Percentiles rank a stretch among this genome's conserved stretches.
Evolutionary conservation across 1,140 invertebrate species (phyloP).

Genomic region (Bombus affinis): DNA sequence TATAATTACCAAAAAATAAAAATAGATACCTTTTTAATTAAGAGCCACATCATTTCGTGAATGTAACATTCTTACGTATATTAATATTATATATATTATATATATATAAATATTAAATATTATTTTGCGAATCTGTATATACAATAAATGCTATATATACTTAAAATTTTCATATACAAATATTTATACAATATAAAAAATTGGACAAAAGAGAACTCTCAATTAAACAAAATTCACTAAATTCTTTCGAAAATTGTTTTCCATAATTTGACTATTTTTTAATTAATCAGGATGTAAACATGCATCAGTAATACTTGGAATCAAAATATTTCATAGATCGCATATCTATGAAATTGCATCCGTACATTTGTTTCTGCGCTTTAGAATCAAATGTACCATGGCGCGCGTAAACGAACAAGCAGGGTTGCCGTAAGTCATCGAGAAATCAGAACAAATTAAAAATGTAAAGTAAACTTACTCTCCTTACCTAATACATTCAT

Average conservation of each 20-base stretch:
- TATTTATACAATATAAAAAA: neutral
- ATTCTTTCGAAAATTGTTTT: neutral
- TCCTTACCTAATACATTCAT: conserved; percentile 2
- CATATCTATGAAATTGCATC: conserved; percentile 46
- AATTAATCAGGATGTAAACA: neutral
- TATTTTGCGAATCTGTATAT: neutral
- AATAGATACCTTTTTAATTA: neutral
- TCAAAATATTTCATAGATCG: conserved; percentile 25
- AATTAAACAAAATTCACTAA: neutral
- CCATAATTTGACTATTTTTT: neutral
- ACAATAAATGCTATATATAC: neutral
- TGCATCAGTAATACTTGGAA: conserved; percentile 59
- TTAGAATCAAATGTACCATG: conserved; percentile 69
- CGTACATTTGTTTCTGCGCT: conserved; percentile 76
- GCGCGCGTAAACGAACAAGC: conserved; percentile 45
- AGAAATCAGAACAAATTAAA: conserved; percentile 38
- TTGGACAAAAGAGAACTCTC: no score
- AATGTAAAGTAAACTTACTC: neutral
- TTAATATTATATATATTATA: no score
- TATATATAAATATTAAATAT: neutral
- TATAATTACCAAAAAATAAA: neutral
- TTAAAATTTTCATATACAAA: neutral
- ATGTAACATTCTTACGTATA: neutral
- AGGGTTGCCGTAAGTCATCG: conserved; percentile 52
- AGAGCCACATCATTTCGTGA: neutral